phyloP scores from a whole-genome alignment of 1,140 invertebrate species.

The Elysia chlorotica region DNA sequence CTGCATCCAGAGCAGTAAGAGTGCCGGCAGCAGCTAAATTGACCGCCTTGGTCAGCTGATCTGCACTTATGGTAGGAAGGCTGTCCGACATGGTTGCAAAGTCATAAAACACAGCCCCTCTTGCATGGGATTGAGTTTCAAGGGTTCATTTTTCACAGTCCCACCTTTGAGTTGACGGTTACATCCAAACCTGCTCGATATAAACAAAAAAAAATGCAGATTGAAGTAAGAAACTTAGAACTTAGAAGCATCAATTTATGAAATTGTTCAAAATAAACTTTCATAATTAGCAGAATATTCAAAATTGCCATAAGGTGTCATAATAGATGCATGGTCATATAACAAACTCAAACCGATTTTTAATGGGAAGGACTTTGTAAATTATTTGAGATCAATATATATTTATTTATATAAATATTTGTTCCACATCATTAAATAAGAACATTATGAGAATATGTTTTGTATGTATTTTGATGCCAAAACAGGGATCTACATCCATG shows the following conservation, averaged over 20 bases:
- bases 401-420: neutral
- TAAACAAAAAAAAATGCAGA: neutral
- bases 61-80: conserved; percentile 19
- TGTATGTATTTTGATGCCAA: too few relatives aligned
- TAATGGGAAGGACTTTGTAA: neutral
- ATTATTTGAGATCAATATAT: neutral
- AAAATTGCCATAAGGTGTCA: neutral
- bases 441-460: too few relatives aligned
- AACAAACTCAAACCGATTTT: neutral
- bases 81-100: conserved; percentile 17
- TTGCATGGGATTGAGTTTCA: too few relatives aligned
- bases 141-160: too few relatives aligned
- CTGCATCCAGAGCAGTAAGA: conserved; percentile 7
- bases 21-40: conserved; percentile 16
- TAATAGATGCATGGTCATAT: too few relatives aligned
- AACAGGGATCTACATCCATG: too few relatives aligned
- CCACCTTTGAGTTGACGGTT: too few relatives aligned
- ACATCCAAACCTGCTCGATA: too few relatives aligned
- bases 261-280: neutral
- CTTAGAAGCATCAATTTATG: neutral
- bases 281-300: neutral
- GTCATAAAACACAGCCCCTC: too few relatives aligned
- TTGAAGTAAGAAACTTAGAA: neutral
- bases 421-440: neutral
- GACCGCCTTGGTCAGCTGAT: conserved; percentile 21